phyloP scores from a whole-genome alignment of 2,113 vertebrate species.

The Tragelaphus strepsiceros region DNA sequence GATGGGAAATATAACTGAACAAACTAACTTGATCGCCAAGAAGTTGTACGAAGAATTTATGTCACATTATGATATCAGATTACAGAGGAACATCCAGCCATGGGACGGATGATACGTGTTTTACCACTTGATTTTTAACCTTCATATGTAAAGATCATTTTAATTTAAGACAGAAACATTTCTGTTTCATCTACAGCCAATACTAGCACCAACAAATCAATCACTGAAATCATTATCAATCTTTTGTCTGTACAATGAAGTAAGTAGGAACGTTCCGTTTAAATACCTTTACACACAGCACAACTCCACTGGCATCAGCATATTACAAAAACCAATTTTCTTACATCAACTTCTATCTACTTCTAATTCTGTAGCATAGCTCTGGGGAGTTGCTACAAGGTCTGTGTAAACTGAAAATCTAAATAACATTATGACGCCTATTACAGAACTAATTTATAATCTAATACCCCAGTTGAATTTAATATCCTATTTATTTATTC shows the following conservation, averaged over 20 bases:
- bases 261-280: slow-evolving; percentile 79
- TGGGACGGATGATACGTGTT: not conserved
- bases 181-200: slow-evolving; percentile 61
- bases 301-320: slow-evolving; percentile 92
- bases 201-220: slow-evolving; percentile 69
- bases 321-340: slow-evolving; percentile 99
- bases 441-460: slow-evolving; percentile 99
- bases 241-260: slow-evolving; percentile 78
- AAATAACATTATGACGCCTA: slow-evolving; percentile 96
- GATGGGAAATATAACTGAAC: not conserved
- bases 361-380: slow-evolving; percentile 95
- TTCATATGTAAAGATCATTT: slow-evolving; percentile 50
- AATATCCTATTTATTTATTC: slow-evolving; percentile 94
- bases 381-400: slow-evolving; percentile 97
- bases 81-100: slow-evolving; percentile 25
- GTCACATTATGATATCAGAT: not conserved
- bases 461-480: slow-evolving; percentile 95
- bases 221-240: slow-evolving; percentile 77
- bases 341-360: slow-evolving; percentile 97
- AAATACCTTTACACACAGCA: slow-evolving; percentile 84
- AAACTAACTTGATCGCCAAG: not conserved
- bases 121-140: slow-evolving; percentile 15
- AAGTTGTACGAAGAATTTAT: not conserved
- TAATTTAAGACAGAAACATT: slow-evolving; percentile 64
- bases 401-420: slow-evolving; percentile 95